Conservation (phyloP, 2,888 invertebrate species). For the Zeuzera pyrina region DNA sequence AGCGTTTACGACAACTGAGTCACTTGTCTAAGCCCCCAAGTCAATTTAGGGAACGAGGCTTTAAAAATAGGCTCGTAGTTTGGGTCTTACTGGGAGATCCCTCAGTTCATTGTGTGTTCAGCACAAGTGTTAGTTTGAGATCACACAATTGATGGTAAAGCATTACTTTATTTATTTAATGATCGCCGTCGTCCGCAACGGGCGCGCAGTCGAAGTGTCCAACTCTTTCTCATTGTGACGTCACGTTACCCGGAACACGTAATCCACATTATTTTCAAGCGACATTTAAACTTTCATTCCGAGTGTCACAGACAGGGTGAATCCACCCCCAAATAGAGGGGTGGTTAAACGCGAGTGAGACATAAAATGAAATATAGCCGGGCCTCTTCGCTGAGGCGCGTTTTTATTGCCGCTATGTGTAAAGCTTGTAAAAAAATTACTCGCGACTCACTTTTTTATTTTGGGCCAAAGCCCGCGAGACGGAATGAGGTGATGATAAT, state of each 20-base stretch:
- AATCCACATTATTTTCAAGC: constrained; percentile 47
- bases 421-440: constrained; percentile 65
- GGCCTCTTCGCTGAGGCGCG: constrained; percentile 39
- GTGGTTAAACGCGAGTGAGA: constrained; percentile 26
- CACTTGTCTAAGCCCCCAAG: too few relatives aligned
- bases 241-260: constrained; percentile 28
- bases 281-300: constrained; percentile 63
- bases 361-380: constrained; percentile 57
- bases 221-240: background rate
- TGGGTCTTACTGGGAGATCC: too few relatives aligned
- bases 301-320: constrained; percentile 41
- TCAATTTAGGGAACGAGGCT: background rate
- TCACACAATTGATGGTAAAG: too few relatives aligned
- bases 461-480: constrained; percentile 21
- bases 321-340: constrained; percentile 21
- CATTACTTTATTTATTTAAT: too few relatives aligned
- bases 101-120: too few relatives aligned
- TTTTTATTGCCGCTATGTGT: constrained; percentile 64
- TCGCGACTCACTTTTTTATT: constrained; percentile 49
- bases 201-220: too few relatives aligned
- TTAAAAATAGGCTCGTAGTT: too few relatives aligned
- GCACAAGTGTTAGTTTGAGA: too few relatives aligned
- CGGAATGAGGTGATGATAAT: constrained; percentile 46
- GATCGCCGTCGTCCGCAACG: too few relatives aligned
- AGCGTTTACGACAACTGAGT: too few relatives aligned